Percentiles rank a stretch among this genome's conserved stretches.
Conservation (phyloP, 2,888 invertebrate genomes). For the Lycia hirtaria region DNA sequence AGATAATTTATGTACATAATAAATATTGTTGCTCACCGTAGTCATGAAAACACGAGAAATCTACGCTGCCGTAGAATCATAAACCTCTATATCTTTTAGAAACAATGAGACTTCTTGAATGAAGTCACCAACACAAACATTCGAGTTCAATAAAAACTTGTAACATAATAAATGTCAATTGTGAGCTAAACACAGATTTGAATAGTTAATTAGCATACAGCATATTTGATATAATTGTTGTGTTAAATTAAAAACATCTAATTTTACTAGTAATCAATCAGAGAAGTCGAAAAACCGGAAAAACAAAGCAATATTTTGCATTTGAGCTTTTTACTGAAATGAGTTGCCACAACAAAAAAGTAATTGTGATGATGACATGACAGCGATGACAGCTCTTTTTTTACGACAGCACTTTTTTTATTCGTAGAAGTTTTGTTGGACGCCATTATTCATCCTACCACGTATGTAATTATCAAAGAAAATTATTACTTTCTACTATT, state of each 20-base stretch:
- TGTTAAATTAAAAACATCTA: neutral
- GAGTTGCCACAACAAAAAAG: neutral
- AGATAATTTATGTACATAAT: conserved; percentile 38
- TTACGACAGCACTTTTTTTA: too few relatives aligned
- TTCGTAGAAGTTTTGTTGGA: too few relatives aligned
- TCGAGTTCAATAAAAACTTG: neutral
- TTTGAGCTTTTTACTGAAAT: too few relatives aligned
- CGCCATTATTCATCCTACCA: too few relatives aligned
- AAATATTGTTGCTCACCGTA: conserved; percentile 62
- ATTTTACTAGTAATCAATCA: too few relatives aligned
- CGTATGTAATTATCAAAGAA: too few relatives aligned
- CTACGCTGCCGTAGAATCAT: conserved; percentile 40
- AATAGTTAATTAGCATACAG: neutral
- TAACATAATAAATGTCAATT: neutral
- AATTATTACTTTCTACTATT: too few relatives aligned
- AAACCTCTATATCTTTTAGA: conserved; percentile 47
- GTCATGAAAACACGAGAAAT: conserved; percentile 63
- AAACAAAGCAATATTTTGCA: neutral
- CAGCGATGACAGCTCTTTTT: too few relatives aligned
- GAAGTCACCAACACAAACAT: conserved; percentile 41
- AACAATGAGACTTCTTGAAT: conserved; percentile 45
- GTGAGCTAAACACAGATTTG: neutral
- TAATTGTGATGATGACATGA: too few relatives aligned
- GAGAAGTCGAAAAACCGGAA: neutral
- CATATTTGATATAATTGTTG: neutral